A percentile compares a stretch with the other conserved stretches of the same genome.
Evolutionary conservation across 2,113 vertebrate species (phyloP).

Genomic region (Oenanthe melanoleuca): DNA sequence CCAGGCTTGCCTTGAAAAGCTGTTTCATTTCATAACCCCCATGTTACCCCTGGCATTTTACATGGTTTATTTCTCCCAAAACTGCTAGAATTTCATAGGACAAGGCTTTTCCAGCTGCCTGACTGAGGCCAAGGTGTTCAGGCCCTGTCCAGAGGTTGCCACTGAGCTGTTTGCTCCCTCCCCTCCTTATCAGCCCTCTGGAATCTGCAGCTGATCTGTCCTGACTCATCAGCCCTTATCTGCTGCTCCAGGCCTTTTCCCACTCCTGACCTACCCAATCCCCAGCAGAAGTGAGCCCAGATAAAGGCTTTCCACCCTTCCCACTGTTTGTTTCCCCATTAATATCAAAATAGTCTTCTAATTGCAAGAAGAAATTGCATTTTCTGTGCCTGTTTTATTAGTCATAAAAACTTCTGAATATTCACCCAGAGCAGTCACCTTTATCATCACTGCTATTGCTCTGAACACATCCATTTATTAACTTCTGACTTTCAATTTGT

Average conservation of each 20-base stretch:
- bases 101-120: neutral
- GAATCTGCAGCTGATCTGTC: neutral
- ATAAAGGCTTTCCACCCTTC: neutral
- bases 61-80: neutral
- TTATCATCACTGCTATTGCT: neutral
- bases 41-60: neutral
- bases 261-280: neutral
- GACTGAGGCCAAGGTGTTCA: neutral
- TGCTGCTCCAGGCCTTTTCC: neutral
- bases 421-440: neutral
- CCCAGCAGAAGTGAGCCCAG: neutral
- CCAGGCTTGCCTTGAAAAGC: neutral
- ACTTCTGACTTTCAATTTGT: neutral
- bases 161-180: neutral
- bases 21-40: fast-evolving
- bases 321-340: neutral
- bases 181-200: neutral
- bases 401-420: neutral
- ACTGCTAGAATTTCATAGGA: neutral
- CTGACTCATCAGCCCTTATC: neutral
- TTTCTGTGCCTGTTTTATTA: neutral
- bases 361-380: neutral
- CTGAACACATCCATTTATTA: neutral
- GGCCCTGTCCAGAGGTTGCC: fast-evolving
- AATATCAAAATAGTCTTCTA: neutral